Base-by-base conservation (phyloP, 2,113 vertebrate genomes). In the Cyanocitta stelleri region DNA sequence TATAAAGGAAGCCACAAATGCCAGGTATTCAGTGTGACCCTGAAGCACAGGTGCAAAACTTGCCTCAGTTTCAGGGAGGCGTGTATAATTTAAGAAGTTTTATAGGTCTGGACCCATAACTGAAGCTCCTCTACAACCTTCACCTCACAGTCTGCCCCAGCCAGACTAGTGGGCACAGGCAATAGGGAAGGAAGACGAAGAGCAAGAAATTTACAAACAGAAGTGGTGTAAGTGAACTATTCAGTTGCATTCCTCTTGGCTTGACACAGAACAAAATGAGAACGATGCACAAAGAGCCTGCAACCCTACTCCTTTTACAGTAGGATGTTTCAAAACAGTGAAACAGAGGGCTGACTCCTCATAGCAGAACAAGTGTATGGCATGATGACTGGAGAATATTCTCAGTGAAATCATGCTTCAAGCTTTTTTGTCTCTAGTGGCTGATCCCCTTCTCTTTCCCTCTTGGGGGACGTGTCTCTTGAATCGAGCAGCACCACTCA, bases 401-500 rank as follows among this genome's bases (percentile, higher is more conserved):
- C 68, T 86, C 43, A 82, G 59, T n/a, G 58, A 72, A 85, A 83
- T 18, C 6, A 4, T 1, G 10, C 49, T 73, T 58, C n/a, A 59
- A 82, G 88, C 44, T 33, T 18, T 44, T 44, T 29, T 75, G 11
- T 49, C 68, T 43, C 44, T 55, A 39, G 39, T 4, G 16, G 49
- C 35, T 77, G 69, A 66, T 41, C 20, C 49, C 49, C 54, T 74
- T 74, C n/a, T 51, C 44, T 32, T 59, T 69, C 33, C 66, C 64
- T 81, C 58, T 9, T 1, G 2, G 16, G 46, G 62, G 32, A 88
- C 11, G 39, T 13, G 62, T 41, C 24, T 43, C 11, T 67, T 63
- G 84, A 89, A 46, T 7, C 0, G 1, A 46, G 81, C 44, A 41
- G 7, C 83, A 39, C 15, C 67, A 94, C 98, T 95, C 97, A 99